A percentile compares a stretch with the other conserved stretches of the same genome.
phyloP scores from a whole-genome alignment of 2,888 invertebrate species.

The Oithona nana region DNA sequence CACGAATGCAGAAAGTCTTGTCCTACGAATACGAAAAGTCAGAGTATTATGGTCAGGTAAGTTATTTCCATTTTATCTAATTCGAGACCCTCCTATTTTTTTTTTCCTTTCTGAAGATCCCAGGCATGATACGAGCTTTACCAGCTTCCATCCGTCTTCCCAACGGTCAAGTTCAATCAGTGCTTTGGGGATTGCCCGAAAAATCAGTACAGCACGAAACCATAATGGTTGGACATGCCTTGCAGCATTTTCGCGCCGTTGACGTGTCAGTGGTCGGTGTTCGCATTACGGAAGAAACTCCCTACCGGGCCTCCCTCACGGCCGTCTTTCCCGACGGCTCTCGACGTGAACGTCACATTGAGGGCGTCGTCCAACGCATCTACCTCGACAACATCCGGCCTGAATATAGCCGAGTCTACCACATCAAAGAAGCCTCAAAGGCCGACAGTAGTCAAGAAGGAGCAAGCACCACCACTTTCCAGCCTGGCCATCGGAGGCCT shows the following conservation, averaged over 20 bases:
- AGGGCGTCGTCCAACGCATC: conserved; percentile 5
- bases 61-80: too few relatives aligned
- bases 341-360: background rate
- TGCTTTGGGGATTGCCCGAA: conserved; percentile 13
- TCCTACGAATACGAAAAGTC: conserved; percentile 17
- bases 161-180: conserved; percentile 16
- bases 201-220: conserved; percentile 11
- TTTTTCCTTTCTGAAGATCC: conserved; percentile 4
- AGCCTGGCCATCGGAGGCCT: background rate
- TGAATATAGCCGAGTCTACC: conserved; percentile 12
- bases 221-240: conserved; percentile 13
- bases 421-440: conserved; percentile 10
- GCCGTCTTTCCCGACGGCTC: conserved; percentile 11
- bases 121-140: conserved; percentile 15
- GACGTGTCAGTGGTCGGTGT: conserved; percentile 10
- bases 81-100: too few relatives aligned
- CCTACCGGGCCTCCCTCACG: conserved; percentile 8
- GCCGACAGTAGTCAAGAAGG: too few relatives aligned
- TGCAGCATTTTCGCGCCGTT: background rate
- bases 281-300: conserved; percentile 5
- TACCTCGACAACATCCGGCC: conserved; percentile 15
- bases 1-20: conserved; percentile 9
- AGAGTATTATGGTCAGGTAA: conserved; percentile 15
- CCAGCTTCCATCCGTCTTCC: conserved; percentile 3
- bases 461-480: background rate